Evolutionary conservation across 2,113 vertebrate species (phyloP).

Genomic region (Platanista minor): DNA sequence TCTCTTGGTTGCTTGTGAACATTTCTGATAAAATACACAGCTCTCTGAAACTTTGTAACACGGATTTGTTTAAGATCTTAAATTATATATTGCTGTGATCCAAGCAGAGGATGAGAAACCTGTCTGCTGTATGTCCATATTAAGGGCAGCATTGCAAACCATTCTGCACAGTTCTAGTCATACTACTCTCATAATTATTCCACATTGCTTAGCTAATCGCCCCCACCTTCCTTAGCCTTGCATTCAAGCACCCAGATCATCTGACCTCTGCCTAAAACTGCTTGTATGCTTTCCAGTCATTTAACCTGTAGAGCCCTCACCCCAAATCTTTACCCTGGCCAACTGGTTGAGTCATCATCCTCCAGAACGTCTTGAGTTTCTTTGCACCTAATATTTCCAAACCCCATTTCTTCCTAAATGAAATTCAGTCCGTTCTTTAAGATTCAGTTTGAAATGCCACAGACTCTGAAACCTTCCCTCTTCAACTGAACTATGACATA

Average conservation of each 20-base stretch:
- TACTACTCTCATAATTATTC: not conserved
- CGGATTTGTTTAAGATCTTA: conserved; percentile 51
- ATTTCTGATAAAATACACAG: conserved; percentile 48
- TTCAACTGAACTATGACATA: not conserved
- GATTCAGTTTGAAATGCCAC: not conserved
- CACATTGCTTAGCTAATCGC: fast-evolving
- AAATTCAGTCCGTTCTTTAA: not conserved
- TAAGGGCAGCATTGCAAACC: not conserved
- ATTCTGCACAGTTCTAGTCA: not conserved
- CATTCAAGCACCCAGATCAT: not conserved
- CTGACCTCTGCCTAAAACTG: not conserved
- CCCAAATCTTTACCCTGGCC: not conserved
- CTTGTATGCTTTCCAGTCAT: not conserved
- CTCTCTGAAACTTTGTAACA: conserved; percentile 26
- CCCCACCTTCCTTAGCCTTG: not conserved
- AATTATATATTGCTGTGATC: conserved; percentile 26
- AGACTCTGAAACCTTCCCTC: not conserved
- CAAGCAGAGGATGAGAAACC: not conserved
- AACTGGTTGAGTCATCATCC: not conserved
- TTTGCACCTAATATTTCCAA: not conserved
- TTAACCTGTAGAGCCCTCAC: not conserved
- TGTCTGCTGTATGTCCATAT: not conserved
- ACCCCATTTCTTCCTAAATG: not conserved
- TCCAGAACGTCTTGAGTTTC: not conserved
- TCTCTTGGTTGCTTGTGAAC: conserved; percentile 45